Evolutionary conservation across 2,888 invertebrate species (phyloP).

Genomic region (Leucoma salicis): DNA sequence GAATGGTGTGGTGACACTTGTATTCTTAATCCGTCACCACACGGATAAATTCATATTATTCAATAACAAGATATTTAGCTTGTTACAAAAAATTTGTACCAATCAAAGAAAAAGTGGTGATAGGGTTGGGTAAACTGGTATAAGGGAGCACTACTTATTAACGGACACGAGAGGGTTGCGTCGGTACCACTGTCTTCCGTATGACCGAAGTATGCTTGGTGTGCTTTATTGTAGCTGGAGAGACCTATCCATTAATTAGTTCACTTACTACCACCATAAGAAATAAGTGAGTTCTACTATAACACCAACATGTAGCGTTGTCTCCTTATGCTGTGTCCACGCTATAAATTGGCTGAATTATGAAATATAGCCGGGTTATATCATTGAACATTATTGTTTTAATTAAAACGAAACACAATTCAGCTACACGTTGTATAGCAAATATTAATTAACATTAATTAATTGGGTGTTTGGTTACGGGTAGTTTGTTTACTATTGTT

Average conservation of each 20-base stretch:
- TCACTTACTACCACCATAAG: too few relatives aligned
- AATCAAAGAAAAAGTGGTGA: too few relatives aligned
- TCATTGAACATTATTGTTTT: slow-evolving; percentile 31
- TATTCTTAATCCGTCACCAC: background rate
- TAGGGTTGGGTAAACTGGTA: too few relatives aligned
- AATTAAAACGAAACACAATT: slow-evolving; percentile 32
- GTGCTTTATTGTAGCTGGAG: too few relatives aligned
- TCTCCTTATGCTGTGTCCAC: slow-evolving; percentile 4
- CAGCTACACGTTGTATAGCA: slow-evolving; percentile 17
- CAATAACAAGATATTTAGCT: background rate
- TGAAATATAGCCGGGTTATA: slow-evolving; percentile 30
- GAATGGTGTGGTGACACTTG: too few relatives aligned
- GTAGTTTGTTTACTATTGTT: background rate
- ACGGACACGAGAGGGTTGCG: too few relatives aligned
- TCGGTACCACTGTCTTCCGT: too few relatives aligned
- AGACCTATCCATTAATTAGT: too few relatives aligned
- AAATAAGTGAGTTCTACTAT: background rate
- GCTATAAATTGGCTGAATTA: slow-evolving; percentile 35
- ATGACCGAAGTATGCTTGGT: too few relatives aligned
- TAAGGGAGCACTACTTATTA: too few relatives aligned
- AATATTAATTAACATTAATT: slow-evolving; percentile 27
- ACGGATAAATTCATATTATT: background rate
- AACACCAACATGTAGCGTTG: slow-evolving; percentile 1
- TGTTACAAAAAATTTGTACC: background rate
- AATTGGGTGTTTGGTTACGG: slow-evolving; percentile 13